phyloP scores from a whole-genome alignment of 2,888 invertebrate genomes.

The Beris chalybata region DNA sequence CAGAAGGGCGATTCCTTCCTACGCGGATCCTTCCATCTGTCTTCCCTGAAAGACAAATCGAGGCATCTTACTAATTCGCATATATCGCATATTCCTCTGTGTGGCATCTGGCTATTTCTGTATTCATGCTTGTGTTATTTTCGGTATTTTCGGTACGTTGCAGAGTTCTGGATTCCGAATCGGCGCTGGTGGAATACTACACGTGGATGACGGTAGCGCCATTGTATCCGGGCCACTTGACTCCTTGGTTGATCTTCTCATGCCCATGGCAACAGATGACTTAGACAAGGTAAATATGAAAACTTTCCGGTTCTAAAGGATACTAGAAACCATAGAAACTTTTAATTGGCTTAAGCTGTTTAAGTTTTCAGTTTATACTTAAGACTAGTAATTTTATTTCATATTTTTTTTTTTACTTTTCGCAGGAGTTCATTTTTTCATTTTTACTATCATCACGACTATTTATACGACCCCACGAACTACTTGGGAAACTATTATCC shows the following conservation, averaged over 20 bases:
- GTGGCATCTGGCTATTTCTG: constrained; percentile 27
- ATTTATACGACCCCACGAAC: constrained; percentile 55
- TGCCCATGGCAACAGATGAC: constrained; percentile 52
- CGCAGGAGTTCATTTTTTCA: constrained; percentile 56
- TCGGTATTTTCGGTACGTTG: constrained; percentile 29
- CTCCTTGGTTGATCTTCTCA: constrained; percentile 51
- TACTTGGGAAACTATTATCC: constrained; percentile 53
- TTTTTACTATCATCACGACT: constrained; percentile 56
- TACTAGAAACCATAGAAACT: neutral
- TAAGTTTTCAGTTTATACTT: no score
- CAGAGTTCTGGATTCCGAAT: constrained; percentile 50
- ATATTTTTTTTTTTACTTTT: constrained; percentile 31
- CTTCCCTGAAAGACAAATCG: constrained; percentile 35
- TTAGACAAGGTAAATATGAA: constrained; percentile 32
- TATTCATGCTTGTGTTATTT: constrained; percentile 9
- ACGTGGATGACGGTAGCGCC: constrained; percentile 54
- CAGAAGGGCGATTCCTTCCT: neutral
- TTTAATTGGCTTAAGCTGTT: constrained; percentile 1
- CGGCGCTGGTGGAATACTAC: constrained; percentile 55
- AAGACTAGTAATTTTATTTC: no score
- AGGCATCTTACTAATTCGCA: constrained; percentile 27
- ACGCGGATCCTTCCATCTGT: constrained; percentile 12
- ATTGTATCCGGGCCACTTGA: constrained; percentile 54
- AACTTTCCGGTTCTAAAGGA: neutral
- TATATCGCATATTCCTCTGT: constrained; percentile 11